Evolutionary conservation across 2,888 invertebrate species (phyloP), one percentile per base, ranked within the genome.

Genomic region (Tortricodes alternella): DNA sequence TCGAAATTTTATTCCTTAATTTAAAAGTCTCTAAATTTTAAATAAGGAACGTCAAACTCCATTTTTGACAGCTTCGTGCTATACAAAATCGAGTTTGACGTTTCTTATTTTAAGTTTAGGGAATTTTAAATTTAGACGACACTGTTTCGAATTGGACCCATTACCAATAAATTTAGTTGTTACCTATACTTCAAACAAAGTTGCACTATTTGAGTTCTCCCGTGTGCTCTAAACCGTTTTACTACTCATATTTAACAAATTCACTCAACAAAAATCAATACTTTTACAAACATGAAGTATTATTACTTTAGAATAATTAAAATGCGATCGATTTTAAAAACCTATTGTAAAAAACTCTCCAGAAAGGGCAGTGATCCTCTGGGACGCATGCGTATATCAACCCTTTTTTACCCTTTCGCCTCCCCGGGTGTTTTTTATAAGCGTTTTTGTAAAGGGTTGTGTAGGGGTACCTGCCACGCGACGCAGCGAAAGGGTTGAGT

Each of bases 351-450:
- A 79, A 85, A 88, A 85, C 82, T 80, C 74, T 78, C 75, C 79
- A 83, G n/a, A n/a, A n/a, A 85, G 89, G 87, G 84, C 86, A 85
- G 70, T 85, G 84, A 80, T 85, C 86, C 84, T 81, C 59, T 67
- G 74, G 73, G 73, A 74, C 90, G 90, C 90, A 90, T 88, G 90
- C 90, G 90, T 86, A 84, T 81, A 77, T 67, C 83, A 89, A 89
- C 89, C 90, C 90, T 89, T 89, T 86, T 89, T 87, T 83, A 87
- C 87, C 89, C 89, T 85, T 89, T 89, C 83, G 80, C 73, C 81
- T 83, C 85, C 86, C 89, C 68, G 80, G 80, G 80, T 71, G 75
- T 89, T 85, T 89, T 89, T 90, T 88, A 78, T 88, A 79, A 83
- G 83, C 80, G 78, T 85, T 88, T 88, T 86, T 86, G 73, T 87